Conservation (phyloP, 1,140 invertebrate species). For the Sinella curviseta region DNA sequence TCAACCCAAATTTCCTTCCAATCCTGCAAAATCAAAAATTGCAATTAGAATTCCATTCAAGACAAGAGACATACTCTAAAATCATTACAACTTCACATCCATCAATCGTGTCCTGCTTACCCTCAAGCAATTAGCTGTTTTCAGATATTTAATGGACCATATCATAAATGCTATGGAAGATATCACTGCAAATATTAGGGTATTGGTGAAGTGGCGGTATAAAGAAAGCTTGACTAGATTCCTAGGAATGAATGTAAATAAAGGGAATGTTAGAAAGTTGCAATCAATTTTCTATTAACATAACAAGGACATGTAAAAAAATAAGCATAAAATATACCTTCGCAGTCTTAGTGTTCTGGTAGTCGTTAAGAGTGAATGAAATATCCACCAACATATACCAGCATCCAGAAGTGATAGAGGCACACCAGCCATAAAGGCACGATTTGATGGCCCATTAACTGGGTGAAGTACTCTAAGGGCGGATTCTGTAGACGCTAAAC, state of each 20-base stretch:
- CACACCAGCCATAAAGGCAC: slow-evolving; percentile 70
- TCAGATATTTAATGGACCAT: slow-evolving; percentile 81
- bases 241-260: too few species aligned
- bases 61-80: neutral
- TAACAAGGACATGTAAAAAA: neutral
- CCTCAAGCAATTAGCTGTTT: slow-evolving; percentile 67
- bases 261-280: too few species aligned
- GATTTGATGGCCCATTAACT: slow-evolving; percentile 66
- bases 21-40: slow-evolving; percentile 60
- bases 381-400: slow-evolving; percentile 75
- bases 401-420: slow-evolving; percentile 71
- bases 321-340: too few species aligned
- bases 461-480: slow-evolving; percentile 73
- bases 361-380: slow-evolving; percentile 83
- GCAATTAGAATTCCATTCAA: slow-evolving; percentile 12
- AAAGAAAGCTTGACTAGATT: slow-evolving; percentile 86
- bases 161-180: slow-evolving; percentile 88
- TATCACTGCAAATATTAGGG: slow-evolving; percentile 82
- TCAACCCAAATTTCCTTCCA: slow-evolving; percentile 92
- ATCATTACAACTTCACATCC: neutral
- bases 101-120: slow-evolving; percentile 57
- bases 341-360: slow-evolving; percentile 81
- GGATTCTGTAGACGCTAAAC: slow-evolving; percentile 77
- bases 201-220: slow-evolving; percentile 91
- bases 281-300: slow-evolving; percentile 52